These are phyloP conservation scores for Gobio occitaniae DNA, from an alignment of 2,797 vertebrate genomes.

Conservation along the genomic window DNA sequence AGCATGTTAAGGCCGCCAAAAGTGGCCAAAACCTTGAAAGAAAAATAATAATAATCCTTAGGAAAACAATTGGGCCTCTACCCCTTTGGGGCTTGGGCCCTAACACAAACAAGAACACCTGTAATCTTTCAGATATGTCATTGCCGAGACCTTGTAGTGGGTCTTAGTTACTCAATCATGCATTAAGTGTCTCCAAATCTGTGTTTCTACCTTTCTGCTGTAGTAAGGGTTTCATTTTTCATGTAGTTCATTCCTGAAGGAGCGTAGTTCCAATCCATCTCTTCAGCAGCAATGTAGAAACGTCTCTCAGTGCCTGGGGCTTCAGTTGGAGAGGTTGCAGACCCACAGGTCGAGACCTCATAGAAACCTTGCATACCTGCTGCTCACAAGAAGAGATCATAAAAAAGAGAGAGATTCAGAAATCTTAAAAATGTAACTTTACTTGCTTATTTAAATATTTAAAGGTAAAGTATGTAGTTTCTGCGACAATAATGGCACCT, in stretches of 20 bases:
- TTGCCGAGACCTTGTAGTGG: not conserved
- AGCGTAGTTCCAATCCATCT: conserved; percentile 82
- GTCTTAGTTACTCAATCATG: not conserved
- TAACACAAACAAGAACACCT: too few species aligned
- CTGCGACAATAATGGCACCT: too few species aligned
- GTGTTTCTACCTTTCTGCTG: conserved; percentile 73
- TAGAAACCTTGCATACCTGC: conserved; percentile 85
- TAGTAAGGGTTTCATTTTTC: conserved; percentile 72
- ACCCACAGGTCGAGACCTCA: conserved; percentile 74
- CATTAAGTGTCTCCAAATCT: not conserved
- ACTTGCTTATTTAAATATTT: too few species aligned
- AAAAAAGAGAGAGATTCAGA: not conserved
- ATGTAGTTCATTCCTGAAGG: conserved; percentile 78
- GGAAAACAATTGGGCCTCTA: too few species aligned
- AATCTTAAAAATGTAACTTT: too few species aligned
- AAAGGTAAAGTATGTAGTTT: too few species aligned
- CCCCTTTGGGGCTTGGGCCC: too few species aligned
- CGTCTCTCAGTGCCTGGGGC: conserved; percentile 67
- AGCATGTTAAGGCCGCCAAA: too few species aligned
- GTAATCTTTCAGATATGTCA: not conserved
- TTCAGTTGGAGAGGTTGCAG: conserved; percentile 44
- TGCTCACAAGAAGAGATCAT: conserved; percentile 56
- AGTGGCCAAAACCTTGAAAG: too few species aligned
- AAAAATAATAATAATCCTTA: too few species aligned
- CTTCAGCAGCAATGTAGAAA: conserved; percentile 85